Evolutionary conservation across 2,797 vertebrate species (phyloP).

Genomic region (Manis pentadactyla): DNA sequence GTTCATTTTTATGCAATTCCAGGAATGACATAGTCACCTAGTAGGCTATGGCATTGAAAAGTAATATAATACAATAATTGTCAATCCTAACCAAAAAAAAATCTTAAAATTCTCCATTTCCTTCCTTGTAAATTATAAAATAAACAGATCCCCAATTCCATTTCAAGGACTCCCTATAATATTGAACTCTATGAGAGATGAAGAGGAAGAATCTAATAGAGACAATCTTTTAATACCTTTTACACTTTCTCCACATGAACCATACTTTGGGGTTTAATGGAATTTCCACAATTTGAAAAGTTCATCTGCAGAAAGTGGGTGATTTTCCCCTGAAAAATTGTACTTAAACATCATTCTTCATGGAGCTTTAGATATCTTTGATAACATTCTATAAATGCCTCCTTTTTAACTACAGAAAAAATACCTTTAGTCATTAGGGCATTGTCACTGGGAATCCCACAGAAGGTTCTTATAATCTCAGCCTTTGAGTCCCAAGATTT

Average conservation of each 20-base stretch:
- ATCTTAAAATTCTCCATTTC: background rate
- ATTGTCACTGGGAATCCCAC: background rate
- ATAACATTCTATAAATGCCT: background rate
- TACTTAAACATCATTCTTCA: background rate
- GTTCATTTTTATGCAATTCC: background rate
- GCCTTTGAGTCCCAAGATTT: background rate
- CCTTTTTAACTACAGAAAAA: slow-evolving; percentile 21
- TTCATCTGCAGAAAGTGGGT: background rate
- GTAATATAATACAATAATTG: background rate
- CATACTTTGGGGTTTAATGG: background rate
- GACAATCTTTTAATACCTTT: background rate
- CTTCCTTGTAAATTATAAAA: background rate
- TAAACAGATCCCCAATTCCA: background rate
- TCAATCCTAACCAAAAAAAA: background rate
- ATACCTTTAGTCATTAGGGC: background rate
- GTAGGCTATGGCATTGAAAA: background rate
- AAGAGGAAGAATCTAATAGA: background rate
- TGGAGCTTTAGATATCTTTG: background rate
- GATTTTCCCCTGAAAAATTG: slow-evolving; percentile 11
- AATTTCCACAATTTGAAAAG: slow-evolving; percentile 15
- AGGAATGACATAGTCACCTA: background rate
- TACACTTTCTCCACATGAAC: background rate
- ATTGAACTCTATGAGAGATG: background rate
- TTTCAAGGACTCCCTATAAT: background rate
- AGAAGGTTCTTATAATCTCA: background rate